Base-by-base conservation (phyloP, 2,797 vertebrate species). In the Anniella stebbinsi region DNA sequence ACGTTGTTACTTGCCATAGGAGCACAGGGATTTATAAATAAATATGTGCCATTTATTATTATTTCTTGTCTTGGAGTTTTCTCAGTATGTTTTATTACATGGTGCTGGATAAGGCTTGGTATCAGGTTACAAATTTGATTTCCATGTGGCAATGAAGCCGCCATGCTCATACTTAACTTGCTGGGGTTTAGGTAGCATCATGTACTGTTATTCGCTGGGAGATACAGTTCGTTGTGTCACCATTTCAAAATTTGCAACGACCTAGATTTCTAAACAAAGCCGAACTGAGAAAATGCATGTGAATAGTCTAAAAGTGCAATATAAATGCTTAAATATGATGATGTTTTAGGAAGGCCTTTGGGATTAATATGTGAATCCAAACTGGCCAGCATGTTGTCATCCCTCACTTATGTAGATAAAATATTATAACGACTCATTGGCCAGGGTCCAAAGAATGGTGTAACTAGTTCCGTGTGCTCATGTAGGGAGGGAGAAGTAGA, bases 261-360 rank as follows among this genome's bases (percentile, higher is more conserved):
- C 25, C 38, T 45, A 30, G 17, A 38, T 11, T 60, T 48, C 57
- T 23, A 63, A 81, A 51, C 38, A 73, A 73, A 67, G 51, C n/a
- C 41, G 28, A 38, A 10, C 18, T 30, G 36, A 57, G 75, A 41
- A 41, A n/a, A 45, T 70, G 66, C 11, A 78, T 85, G 75, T 54
- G 75, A 45, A 73, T 8, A n/a, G 51, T 80, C 60, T 80, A 33
- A 7, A 86, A 72, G 63, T 60, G 73, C 36, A n/a, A 36, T 80
- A 45, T 86, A 17, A 86, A 80, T 73, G 77, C 38, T 80, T 72
- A 73, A 86, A 21, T 15, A 73, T 80, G 13, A 80, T 80, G 48
- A 80, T 80, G 25, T 45, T 73, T 89, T 86, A 86, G 76, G 51
- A 90, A 78, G 67, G 33, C 88, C 84, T 90, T 63, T 70, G 88